Base-by-base conservation (phyloP, 2,113 vertebrate species). In the Xiphophorus maculatus region DNA sequence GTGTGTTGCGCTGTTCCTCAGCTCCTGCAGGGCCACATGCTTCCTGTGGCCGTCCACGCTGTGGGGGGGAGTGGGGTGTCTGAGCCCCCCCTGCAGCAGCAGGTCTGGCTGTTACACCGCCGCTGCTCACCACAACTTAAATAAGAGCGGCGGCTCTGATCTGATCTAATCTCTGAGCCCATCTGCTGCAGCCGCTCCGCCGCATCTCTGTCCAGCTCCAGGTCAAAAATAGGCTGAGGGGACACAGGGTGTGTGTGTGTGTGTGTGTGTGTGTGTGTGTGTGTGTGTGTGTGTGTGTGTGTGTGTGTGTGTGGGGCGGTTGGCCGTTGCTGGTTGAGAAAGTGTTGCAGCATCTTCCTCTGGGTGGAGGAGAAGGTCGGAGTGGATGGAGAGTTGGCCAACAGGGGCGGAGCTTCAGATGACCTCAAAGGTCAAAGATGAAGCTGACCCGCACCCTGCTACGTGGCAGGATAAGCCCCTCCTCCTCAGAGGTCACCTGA, bases 41-140 rank as follows among this genome's bases (percentile, higher is more conserved):
- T 93, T 94, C 94, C 94, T 94, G 92, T 93, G 94, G 92, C 87
- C 87, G 75, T 85, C 84, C 86, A 72, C 63, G 29, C 71, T 27
- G 35, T 5, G 32, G 71, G 72, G 69, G 68, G 65, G 73, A 48
- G 65, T 40, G 37, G 11, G 67, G 76, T 5, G 83, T 75, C 67
- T 89, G 89, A 4, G 3, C 48, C 19, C 48, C 48, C 17, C 62
- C 2, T 25, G 58, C 62, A 2, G 1, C 70, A 58, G 85, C 87
- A 69, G 85, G 80, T 87, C 81, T 86, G 84, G 84, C 89, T 94
- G 92, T 93, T 94, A 90, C 87, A 79, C 82, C 87, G 87, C 71
- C 88, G 22, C 13, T 73, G 65, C 69, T 66, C 84, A 88, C 87
- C 78, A 82, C 88, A 90, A 81, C 84, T 92, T 91, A 90, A 93